Conservation (phyloP, 2,797 vertebrate species). For the Dryobates pubescens region DNA sequence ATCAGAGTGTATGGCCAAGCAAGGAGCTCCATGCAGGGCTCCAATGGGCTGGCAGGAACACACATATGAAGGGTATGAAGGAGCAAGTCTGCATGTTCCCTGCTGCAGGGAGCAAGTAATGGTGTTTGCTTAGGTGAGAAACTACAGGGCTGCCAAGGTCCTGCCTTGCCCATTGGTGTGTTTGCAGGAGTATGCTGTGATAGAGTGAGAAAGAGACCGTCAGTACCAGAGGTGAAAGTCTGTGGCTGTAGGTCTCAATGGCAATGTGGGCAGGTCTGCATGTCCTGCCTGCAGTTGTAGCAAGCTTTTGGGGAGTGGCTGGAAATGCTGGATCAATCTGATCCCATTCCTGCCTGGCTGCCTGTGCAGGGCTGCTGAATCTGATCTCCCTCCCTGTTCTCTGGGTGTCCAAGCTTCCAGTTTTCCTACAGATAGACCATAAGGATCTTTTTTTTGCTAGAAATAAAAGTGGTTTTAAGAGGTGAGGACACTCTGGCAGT, state of each 20-base stretch:
- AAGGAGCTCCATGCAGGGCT: background rate
- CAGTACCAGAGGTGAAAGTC: background rate
- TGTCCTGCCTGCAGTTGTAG: background rate
- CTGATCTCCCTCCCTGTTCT: background rate
- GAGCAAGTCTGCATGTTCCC: background rate
- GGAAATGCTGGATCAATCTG: background rate
- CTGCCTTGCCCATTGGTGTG: background rate
- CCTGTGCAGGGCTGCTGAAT: background rate
- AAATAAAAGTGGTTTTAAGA: background rate
- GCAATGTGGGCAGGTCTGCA: background rate
- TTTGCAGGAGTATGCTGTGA: rapidly evolving
- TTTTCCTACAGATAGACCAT: background rate
- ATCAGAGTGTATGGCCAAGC: rapidly evolving
- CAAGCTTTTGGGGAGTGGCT: background rate
- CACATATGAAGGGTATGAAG: rapidly evolving
- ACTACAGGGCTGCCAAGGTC: background rate
- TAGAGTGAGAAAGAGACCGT: background rate
- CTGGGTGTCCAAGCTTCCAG: background rate
- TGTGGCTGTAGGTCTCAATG: rapidly evolving
- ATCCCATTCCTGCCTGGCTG: background rate
- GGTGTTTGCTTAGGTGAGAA: background rate
- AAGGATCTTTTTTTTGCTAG: background rate
- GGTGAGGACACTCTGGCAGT: background rate
- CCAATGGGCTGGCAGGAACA: background rate
- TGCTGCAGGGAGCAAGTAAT: background rate